Evolutionary conservation across 2,888 invertebrate species (phyloP).

Genomic region (Oligia fasciuncula): DNA sequence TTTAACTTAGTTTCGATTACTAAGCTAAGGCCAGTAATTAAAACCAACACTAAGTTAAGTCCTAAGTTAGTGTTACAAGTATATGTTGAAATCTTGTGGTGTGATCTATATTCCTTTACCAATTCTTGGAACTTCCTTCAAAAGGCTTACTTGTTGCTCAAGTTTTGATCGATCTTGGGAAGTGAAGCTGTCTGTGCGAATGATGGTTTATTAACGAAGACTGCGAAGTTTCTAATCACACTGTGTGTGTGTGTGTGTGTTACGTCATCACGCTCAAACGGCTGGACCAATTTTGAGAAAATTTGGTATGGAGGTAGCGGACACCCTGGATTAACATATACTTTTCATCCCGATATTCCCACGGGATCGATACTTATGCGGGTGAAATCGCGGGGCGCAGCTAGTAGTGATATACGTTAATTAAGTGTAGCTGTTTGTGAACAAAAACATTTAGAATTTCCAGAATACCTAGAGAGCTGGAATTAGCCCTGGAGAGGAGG

Average conservation of each 20-base stretch:
- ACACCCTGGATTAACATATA: no score
- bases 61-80: constrained; percentile 12
- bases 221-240: neutral
- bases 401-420: no score
- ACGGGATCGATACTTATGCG: no score
- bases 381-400: no score
- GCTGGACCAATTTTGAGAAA: no score
- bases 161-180: constrained; percentile 7
- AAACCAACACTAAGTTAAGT: neutral
- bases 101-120: constrained; percentile 9
- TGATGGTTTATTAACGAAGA: neutral
- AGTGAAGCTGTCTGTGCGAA: neutral
- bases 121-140: constrained; percentile 10
- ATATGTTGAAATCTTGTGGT: neutral
- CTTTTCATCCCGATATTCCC: no score
- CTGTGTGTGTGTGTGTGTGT: no score
- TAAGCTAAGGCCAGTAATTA: neutral
- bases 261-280: no score
- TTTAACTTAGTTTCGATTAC: constrained; percentile 30
- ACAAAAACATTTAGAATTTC: neutral
- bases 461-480: neutral
- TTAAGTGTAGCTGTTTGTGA: no score
- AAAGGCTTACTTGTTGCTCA: constrained; percentile 16
- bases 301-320: no score
- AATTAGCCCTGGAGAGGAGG: neutral